phyloP scores from a whole-genome alignment of 2,888 invertebrate species.

The Iselma pallidipennis region DNA sequence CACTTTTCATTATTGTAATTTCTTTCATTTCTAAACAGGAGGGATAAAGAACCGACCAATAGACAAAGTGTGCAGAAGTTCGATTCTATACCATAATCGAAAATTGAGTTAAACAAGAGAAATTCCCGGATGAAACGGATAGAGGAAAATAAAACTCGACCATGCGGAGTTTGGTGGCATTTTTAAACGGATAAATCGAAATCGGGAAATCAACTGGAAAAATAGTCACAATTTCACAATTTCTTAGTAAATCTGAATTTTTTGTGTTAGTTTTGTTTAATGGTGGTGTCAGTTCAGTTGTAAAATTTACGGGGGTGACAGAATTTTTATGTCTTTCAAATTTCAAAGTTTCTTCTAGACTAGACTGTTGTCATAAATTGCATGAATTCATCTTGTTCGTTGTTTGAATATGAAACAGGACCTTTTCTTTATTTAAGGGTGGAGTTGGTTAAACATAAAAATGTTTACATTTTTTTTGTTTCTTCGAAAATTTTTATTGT shows the following conservation, averaged over 20 bases:
- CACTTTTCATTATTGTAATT: conserved; percentile 38
- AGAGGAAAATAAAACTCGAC: neutral
- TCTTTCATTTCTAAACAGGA: conserved; percentile 18
- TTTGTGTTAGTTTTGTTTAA: neutral
- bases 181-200: no score
- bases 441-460: neutral
- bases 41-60: neutral
- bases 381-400: neutral
- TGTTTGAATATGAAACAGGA: neutral
- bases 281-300: neutral
- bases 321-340: neutral
- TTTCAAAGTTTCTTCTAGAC: neutral
- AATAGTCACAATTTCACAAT: neutral
- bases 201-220: neutral
- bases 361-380: neutral
- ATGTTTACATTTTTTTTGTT: neutral
- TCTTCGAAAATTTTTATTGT: neutral
- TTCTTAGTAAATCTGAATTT: no score
- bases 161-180: neutral
- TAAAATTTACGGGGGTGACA: neutral
- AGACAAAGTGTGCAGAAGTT: neutral
- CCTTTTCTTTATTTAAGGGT: neutral
- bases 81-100: neutral
- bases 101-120: conserved; percentile 3
- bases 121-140: no score